These are phyloP conservation scores for Onychostruthus taczanowskii DNA, from an alignment of 2,113 vertebrate genomes.

Conservation along the genomic window DNA sequence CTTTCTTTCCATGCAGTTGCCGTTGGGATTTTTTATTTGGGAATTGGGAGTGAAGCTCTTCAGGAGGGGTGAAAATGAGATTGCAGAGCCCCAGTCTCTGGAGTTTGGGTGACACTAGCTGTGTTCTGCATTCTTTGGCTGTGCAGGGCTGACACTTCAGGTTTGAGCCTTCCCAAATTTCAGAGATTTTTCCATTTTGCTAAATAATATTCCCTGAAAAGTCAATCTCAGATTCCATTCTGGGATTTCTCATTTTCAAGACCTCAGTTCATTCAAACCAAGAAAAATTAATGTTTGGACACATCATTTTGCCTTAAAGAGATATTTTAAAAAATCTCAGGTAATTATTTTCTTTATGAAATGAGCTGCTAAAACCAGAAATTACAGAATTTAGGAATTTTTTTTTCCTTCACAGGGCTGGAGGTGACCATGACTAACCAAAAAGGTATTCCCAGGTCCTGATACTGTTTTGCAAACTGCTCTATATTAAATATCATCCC, in stretches of 20 bases:
- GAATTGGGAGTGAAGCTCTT: neutral
- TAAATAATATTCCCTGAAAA: neutral
- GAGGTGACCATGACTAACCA: slow-evolving; percentile 57
- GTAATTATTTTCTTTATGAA: neutral
- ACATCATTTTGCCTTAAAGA: neutral
- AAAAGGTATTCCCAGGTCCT: slow-evolving; percentile 53
- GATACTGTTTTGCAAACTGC: slow-evolving; percentile 63
- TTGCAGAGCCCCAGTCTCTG: neutral
- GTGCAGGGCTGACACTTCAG: neutral
- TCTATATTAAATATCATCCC: slow-evolving; percentile 72
- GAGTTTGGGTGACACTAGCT: fast-evolving
- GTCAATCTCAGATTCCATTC: neutral
- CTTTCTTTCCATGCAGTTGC: neutral
- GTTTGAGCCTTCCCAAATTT: neutral
- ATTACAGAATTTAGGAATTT: neutral
- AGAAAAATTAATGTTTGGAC: neutral
- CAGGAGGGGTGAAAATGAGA: neutral
- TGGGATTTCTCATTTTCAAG: neutral
- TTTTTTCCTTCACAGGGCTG: neutral
- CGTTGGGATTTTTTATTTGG: neutral
- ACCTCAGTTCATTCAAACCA: neutral
- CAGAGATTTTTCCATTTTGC: neutral
- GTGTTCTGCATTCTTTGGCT: neutral
- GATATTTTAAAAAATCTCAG: neutral
- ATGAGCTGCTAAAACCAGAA: neutral